Evolutionary conservation across 1,140 invertebrate species (phyloP).

Genomic region (Acromyrmex charruanus): DNA sequence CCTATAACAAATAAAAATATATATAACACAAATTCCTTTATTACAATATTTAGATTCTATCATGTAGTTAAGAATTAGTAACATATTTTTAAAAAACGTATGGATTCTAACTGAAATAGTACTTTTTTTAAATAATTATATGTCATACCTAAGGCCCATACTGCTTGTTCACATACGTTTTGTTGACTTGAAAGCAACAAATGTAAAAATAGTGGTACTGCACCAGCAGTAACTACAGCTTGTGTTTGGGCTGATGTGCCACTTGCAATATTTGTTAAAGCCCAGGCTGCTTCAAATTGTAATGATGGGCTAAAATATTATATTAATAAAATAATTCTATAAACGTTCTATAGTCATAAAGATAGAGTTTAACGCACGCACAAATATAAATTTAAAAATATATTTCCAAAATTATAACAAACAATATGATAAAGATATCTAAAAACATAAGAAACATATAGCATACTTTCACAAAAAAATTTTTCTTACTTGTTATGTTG

Average conservation of each 20-base stretch:
- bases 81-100: neutral
- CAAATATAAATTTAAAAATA: neutral
- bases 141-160: slow-evolving; percentile 96
- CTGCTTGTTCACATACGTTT: slow-evolving; percentile 99
- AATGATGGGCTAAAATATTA: slow-evolving; percentile 91
- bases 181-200: slow-evolving; percentile 96
- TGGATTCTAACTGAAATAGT: neutral
- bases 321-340: slow-evolving; percentile 20
- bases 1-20: slow-evolving; percentile 79
- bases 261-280: slow-evolving; percentile 99
- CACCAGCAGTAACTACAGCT: slow-evolving; percentile 97
- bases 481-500: slow-evolving; percentile 91
- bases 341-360: neutral
- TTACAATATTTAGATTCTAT: neutral
- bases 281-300: slow-evolving; percentile 99
- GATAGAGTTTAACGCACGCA: neutral
- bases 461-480: slow-evolving; percentile 53
- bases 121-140: slow-evolving; percentile 24
- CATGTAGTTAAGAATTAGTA: neutral
- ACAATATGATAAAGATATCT: slow-evolving; percentile 10
- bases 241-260: slow-evolving; percentile 98
- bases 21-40: neutral
- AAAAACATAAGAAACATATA: slow-evolving; percentile 15
- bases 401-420: slow-evolving; percentile 27
- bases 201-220: slow-evolving; percentile 97